These are phyloP conservation scores for Pegea sp. DNA, from an alignment of 23 tunicate species.

Conservation along the genomic window DNA sequence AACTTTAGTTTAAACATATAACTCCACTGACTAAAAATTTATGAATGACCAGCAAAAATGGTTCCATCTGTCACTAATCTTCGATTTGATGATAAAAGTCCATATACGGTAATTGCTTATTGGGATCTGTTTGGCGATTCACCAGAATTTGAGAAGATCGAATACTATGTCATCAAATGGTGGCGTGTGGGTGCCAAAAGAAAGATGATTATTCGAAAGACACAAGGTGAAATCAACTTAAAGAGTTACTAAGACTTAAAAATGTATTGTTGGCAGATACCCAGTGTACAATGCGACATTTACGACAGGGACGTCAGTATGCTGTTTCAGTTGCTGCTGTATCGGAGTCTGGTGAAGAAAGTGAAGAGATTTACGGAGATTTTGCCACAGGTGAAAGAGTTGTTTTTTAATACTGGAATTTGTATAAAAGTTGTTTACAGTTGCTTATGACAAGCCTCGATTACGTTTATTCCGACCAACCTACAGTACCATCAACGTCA, in stretches of 20 bases:
- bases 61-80: neutral
- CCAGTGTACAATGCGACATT: neutral
- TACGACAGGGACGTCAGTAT: neutral
- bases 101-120: neutral
- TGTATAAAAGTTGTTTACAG: too few relatives aligned
- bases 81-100: neutral
- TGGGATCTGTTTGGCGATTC: neutral
- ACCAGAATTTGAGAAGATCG: neutral
- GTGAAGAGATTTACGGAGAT: neutral
- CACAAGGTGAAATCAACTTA: too few relatives aligned
- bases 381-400: neutral
- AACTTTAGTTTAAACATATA: neutral
- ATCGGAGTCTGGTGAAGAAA: neutral
- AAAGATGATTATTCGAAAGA: neutral
- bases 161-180: neutral
- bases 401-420: too few relatives aligned
- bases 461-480: too few relatives aligned
- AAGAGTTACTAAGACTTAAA: neutral
- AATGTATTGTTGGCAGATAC: neutral
- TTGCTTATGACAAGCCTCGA: too few relatives aligned
- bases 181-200: neutral
- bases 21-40: neutral
- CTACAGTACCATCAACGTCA: too few relatives aligned
- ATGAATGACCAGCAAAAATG: neutral
- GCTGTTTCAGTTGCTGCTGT: neutral